These are phyloP conservation scores for Pemphigus obesinymphae DNA, from an alignment of 1,140 invertebrate genomes.

Conservation along the genomic window DNA sequence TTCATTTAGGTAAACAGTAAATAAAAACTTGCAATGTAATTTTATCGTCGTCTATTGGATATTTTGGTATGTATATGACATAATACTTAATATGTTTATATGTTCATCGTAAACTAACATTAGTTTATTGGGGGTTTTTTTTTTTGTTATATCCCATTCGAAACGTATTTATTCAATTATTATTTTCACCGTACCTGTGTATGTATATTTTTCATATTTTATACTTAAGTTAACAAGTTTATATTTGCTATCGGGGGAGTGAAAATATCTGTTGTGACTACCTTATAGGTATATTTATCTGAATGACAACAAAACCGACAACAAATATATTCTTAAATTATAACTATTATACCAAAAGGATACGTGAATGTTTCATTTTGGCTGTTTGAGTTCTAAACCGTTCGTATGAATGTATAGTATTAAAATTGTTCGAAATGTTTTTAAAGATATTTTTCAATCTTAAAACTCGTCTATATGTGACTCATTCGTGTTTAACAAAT, in stretches of 20 bases:
- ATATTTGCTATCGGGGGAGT: not conserved
- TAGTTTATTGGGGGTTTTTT: slow-evolving; percentile 13
- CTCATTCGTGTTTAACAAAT: too few species aligned
- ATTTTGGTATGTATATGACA: not conserved
- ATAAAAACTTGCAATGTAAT: slow-evolving; percentile 1
- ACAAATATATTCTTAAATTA: too few species aligned
- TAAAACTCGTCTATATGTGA: too few species aligned
- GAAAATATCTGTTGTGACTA: too few species aligned
- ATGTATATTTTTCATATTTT: not conserved
- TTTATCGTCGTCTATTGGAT: not conserved
- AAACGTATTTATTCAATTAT: not conserved
- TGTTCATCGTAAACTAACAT: slow-evolving; percentile 7
- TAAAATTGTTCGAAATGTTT: too few species aligned
- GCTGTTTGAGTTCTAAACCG: too few species aligned
- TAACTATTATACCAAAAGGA: too few species aligned
- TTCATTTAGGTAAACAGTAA: slow-evolving; percentile 2
- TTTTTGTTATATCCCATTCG: slow-evolving; percentile 7
- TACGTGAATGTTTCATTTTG: too few species aligned
- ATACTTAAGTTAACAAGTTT: not conserved
- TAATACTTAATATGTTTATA: not conserved
- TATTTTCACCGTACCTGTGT: not conserved
- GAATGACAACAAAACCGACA: too few species aligned
- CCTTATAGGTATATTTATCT: too few species aligned
- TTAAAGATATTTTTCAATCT: too few species aligned
- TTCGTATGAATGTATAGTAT: too few species aligned